A percentile compares a stretch with the other conserved stretches of the same genome.
phyloP scores from a whole-genome alignment of 2,797 vertebrate genomes.

The Babyrousa celebensis region DNA sequence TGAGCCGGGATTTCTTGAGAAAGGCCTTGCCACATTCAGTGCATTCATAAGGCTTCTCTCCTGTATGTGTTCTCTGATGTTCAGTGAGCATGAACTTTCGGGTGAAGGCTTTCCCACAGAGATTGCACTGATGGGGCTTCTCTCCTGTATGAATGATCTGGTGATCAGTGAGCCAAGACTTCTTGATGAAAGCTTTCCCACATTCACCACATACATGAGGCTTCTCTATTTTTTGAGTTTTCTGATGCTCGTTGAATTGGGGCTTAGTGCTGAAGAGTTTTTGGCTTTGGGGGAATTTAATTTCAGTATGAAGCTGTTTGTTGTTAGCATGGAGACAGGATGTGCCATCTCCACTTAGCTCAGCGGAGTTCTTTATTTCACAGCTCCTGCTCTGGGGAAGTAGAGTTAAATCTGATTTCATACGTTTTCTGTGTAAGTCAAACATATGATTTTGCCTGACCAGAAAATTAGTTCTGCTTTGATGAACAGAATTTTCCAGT shows the following conservation, averaged over 20 bases:
- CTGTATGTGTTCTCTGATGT: constrained; percentile 78
- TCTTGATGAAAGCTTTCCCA: constrained; percentile 84
- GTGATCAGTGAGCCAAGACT: constrained; percentile 85
- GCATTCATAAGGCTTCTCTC: constrained; percentile 84
- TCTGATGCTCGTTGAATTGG: constrained; percentile 55
- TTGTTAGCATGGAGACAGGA: not conserved
- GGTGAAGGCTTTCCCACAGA: constrained; percentile 85
- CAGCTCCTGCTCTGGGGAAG: not conserved
- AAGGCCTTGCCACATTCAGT: constrained; percentile 85
- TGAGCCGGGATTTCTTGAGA: constrained; percentile 77
- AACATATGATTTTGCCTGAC: not conserved
- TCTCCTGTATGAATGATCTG: constrained; percentile 85
- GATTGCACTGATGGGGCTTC: constrained; percentile 81
- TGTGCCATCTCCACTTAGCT: constrained; percentile 14
- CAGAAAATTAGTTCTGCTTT: not conserved
- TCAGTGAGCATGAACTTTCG: constrained; percentile 79
- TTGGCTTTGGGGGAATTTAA: not conserved
- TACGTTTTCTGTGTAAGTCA: constrained; percentile 38
- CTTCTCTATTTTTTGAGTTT: constrained; percentile 75
- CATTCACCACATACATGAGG: constrained; percentile 79
- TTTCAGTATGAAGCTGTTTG: constrained; percentile 5
- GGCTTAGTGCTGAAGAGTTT: constrained; percentile 46
- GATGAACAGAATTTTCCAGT: constrained; percentile 27
- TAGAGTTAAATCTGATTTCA: constrained; percentile 58
- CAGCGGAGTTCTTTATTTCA: not conserved